Percentiles rank a stretch among this genome's conserved stretches.
These are phyloP conservation scores for Blastobasis lacticolella DNA, from an alignment of 2,888 invertebrate genomes.

Conservation along the genomic window DNA sequence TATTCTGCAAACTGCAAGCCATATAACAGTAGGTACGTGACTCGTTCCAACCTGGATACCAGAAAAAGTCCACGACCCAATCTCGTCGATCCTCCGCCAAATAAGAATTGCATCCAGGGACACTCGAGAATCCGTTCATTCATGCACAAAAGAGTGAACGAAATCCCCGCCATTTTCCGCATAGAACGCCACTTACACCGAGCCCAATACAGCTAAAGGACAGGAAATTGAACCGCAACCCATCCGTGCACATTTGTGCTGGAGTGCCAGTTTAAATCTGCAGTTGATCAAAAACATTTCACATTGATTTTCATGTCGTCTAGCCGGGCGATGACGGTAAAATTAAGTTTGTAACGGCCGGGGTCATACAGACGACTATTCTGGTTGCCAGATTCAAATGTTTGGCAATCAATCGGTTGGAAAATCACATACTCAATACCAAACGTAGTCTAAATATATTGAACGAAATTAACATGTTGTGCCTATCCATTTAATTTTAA, in stretches of 20 bases:
- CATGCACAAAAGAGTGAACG: constrained; percentile 10
- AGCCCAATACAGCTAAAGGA: constrained; percentile 60
- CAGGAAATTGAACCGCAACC: constrained; percentile 67
- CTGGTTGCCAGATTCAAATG: constrained; percentile 32
- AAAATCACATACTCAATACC: no score
- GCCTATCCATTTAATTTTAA: no score
- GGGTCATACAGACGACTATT: constrained; percentile 20
- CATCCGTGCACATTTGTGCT: constrained; percentile 57
- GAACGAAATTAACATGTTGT: no score
- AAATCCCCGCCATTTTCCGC: constrained; percentile 32
- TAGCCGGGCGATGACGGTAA: constrained; percentile 5
- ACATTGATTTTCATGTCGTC: neutral
- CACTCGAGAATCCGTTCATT: neutral
- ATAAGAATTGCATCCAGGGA: constrained; percentile 6
- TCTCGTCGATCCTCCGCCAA: neutral
- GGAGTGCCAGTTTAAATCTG: constrained; percentile 26
- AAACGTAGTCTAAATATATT: no score
- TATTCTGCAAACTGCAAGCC: no score
- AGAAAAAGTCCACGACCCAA: no score
- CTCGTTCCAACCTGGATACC: no score
- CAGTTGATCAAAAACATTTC: constrained; percentile 17
- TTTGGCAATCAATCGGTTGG: constrained; percentile 20
- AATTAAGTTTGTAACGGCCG: constrained; percentile 13
- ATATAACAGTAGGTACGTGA: no score
- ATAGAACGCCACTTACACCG: constrained; percentile 53